Conservation (phyloP, 2,113 vertebrate species). For the Sula dactylatra region DNA sequence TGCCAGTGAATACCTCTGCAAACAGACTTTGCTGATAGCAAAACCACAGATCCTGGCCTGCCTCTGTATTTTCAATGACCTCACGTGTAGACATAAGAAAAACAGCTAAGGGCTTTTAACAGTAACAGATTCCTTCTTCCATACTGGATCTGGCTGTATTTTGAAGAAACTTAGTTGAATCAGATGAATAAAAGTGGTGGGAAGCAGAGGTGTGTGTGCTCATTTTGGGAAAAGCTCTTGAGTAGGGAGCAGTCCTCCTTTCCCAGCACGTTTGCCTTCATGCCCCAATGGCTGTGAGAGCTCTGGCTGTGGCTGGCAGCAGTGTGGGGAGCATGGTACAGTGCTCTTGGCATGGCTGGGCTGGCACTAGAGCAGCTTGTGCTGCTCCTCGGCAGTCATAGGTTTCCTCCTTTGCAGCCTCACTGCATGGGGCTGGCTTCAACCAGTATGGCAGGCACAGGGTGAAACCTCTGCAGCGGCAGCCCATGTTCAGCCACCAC, state of each 20-base stretch:
- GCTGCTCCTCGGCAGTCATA: background rate
- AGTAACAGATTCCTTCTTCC: background rate
- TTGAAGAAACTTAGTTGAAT: background rate
- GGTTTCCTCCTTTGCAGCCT: background rate
- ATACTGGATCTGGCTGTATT: background rate
- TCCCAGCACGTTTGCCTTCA: fast-evolving
- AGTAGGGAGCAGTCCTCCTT: background rate
- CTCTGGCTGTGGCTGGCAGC: background rate
- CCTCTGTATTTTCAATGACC: background rate
- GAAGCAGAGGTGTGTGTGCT: fast-evolving
- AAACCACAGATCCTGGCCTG: background rate
- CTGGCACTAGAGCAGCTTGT: background rate
- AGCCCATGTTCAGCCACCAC: fast-evolving
- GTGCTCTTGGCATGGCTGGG: fast-evolving
- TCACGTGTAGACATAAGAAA: background rate
- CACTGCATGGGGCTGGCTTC: fast-evolving
- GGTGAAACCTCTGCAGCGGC: fast-evolving
- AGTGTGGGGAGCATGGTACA: no score
- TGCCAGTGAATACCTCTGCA: background rate
- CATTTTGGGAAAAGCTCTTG: background rate
- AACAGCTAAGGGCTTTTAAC: background rate
- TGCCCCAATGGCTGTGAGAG: background rate
- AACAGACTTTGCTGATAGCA: background rate
- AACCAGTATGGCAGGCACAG: background rate
- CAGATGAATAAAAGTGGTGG: background rate